Base-by-base conservation (phyloP, 2,113 vertebrate genomes). In the Pedetes capensis region DNA sequence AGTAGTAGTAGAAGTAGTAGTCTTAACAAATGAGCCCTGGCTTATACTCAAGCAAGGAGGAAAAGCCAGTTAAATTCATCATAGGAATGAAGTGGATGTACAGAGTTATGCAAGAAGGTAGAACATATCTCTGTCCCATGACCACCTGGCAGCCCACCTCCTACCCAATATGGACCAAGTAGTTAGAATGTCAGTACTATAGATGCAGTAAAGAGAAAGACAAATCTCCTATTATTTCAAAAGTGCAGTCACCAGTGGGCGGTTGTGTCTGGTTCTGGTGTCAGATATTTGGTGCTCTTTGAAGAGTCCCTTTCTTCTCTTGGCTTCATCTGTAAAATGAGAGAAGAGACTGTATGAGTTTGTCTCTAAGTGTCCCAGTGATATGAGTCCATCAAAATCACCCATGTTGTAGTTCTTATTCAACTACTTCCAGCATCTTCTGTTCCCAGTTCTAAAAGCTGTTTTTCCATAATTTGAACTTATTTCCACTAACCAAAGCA, bases 161-260 rank as follows among this genome's bases (percentile, higher is more conserved):
- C 11, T 32, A 5, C 11, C 9, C 18, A 37, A 34, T n/a, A 11
- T 8, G 42, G 6, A 53, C 13, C n/a, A 25, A 22, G 12, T 9
- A 11, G 59, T 22, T 12, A 57, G 49, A 42, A 55, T 32, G 29
- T 16, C 16, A 42, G 25, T 18, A 20, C 22, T 4, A 0, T 1
- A 9, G 25, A 23, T n/a, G 59, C 1, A n/a, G 29, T 39, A 44
- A 74, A 29, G 20, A 72, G n/a, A 32, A 39, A 34, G 49, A 14
- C 22, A 3, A 1, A 5, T n/a, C 18, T 23, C 29, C 47, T 3
- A 1, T 6, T 9, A 32, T 34, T 44, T n/a, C 32, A 5, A 29
- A 63, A 51, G 6, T 32, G 4, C n/a, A 51, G n/a, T 63, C 39
- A 3, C 6, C 0, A 0, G 6, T 4, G 25, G 47, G 39, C 4